phyloP scores from a whole-genome alignment of 2,113 vertebrate species.

The Catharus minimus region DNA sequence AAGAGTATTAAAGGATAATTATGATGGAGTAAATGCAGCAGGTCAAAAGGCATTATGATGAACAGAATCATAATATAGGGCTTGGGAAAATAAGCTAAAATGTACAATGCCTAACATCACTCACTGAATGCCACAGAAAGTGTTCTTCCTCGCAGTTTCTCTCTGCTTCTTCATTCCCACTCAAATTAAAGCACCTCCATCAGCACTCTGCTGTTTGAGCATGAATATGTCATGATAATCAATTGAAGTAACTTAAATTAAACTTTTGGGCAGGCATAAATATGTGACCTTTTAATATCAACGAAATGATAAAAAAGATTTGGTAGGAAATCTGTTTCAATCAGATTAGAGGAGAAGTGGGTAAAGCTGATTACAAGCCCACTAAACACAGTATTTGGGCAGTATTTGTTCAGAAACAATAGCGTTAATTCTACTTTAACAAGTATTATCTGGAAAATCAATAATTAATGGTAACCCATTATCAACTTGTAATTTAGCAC shows the following conservation, averaged over 20 bases:
- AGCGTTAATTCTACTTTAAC: slow-evolving; percentile 79
- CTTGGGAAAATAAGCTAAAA: slow-evolving; percentile 74
- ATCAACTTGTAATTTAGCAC: slow-evolving; percentile 56
- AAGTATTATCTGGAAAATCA: slow-evolving; percentile 76
- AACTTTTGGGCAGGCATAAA: slow-evolving; percentile 71
- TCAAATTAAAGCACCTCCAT: slow-evolving; percentile 32
- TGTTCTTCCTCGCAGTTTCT: neutral
- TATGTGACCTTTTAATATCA: slow-evolving; percentile 84
- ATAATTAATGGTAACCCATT: slow-evolving; percentile 74
- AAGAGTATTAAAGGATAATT: slow-evolving; percentile 89
- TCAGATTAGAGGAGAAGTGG: slow-evolving; percentile 85
- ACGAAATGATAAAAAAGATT: slow-evolving; percentile 81
- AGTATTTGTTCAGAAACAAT: slow-evolving; percentile 80
- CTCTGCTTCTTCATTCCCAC: neutral
- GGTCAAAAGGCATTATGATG: slow-evolving; percentile 81
- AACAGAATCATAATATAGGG: slow-evolving; percentile 73
- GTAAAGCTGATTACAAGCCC: slow-evolving; percentile 88
- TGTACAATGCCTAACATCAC: slow-evolving; percentile 37
- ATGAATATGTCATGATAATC: slow-evolving; percentile 38
- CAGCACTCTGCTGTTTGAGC: neutral
- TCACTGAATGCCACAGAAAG: neutral
- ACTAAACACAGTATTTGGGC: slow-evolving; percentile 79
- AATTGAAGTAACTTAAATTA: slow-evolving; percentile 71
- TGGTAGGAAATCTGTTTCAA: slow-evolving; percentile 85
- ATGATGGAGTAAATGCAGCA: slow-evolving; percentile 81